phyloP scores from a whole-genome alignment of 2,113 vertebrate species.

The Campylorhamphus procurvoides region DNA sequence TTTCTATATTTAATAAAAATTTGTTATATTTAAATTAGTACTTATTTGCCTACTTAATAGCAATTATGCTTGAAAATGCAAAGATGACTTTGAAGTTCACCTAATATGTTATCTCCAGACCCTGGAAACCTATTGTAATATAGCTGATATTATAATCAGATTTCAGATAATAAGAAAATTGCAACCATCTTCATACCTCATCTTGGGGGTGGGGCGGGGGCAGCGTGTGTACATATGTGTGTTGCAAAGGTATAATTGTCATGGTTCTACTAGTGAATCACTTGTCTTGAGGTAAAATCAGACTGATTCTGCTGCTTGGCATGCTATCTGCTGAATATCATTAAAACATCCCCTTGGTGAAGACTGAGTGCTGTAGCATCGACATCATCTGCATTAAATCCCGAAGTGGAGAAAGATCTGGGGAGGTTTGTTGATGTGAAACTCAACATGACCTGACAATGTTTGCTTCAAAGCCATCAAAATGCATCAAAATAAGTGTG shows the following conservation, averaged over 20 bases:
- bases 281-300: background rate
- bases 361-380: background rate
- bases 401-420: background rate
- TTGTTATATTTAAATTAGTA: slow-evolving; percentile 14
- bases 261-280: background rate
- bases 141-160: slow-evolving; percentile 14
- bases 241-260: background rate
- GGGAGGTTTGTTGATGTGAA: background rate
- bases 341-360: background rate
- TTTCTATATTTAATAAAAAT: slow-evolving; percentile 20
- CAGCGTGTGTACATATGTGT: background rate
- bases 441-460: background rate
- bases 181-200: background rate
- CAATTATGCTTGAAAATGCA: background rate
- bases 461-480: background rate
- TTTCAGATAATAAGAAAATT: slow-evolving; percentile 53
- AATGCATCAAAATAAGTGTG: background rate
- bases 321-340: background rate
- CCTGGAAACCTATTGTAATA: slow-evolving; percentile 18
- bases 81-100: slow-evolving; percentile 45
- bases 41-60: slow-evolving; percentile 47
- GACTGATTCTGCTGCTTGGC: slow-evolving; percentile 1
- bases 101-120: slow-evolving; percentile 57
- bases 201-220: background rate
- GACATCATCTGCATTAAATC: background rate